Evolutionary conservation across 2,797 vertebrate genomes (phyloP), one percentile per base, ranked within the genome.

Genomic region (Rhodeus uyekii): DNA sequence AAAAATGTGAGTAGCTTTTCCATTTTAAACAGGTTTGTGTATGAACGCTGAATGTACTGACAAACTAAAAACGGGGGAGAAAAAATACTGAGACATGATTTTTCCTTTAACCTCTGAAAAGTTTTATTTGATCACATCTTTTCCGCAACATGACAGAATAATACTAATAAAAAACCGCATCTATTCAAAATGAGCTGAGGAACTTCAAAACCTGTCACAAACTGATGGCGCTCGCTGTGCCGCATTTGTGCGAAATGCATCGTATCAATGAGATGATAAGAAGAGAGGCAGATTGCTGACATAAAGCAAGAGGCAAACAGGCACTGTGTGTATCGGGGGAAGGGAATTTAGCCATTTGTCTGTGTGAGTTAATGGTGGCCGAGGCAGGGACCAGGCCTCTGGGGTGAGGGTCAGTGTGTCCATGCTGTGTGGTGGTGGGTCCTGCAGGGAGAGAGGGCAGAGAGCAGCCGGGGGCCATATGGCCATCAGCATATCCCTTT

Each of bases 401-500:
- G 83, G 42, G 82, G 83, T 58, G 83, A 83, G 78, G 85, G 87
- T 88, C 87, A 86, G 85, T n/a, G 75, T 85, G 68, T 27, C 78
- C 83, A 58, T 86, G 87, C 85, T 88, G 87, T 80, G 84, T 68
- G 38, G 38, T 75, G 80, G 68, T 58, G 76, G 53, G 80, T 83
- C 81, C 81, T 83, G 84, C 72, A 32, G 84, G 36, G 81, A 83
- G 39, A 29, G 69, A 83, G 81, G 84, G 81, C 87, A 86, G 71
- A 84, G 81, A 88, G 87, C 83, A 83, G 87, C 78, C 78, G 75
- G 44, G 39, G 76, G 85, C 87, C 87, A 88, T 88, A 88, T 88
- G 87, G 85, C 65, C 81, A 86, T 77, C 81, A 78, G 71, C 42
- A 65, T 61, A 73, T 77, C 71, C 61, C 50, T 84, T 81, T 85